Evolutionary conservation across 2,888 invertebrate genomes (phyloP), one percentile per base, ranked within the genome.

Genomic region (Margaritifera margaritifera): DNA sequence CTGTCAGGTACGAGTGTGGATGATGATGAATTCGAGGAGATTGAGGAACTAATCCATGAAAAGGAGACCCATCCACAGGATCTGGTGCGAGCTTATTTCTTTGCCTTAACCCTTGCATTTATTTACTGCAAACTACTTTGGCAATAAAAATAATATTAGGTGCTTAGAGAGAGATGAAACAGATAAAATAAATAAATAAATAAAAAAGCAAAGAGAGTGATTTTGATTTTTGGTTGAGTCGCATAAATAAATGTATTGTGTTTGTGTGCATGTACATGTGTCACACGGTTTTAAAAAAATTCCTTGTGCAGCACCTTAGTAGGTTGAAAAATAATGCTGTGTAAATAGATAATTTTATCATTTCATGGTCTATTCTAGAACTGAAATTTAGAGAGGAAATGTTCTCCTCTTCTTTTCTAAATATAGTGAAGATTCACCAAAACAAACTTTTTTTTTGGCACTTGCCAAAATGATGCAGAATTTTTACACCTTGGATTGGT

Each of bases 51-150:
- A 19, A 80, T 88, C 42, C 81, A 83, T 55, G 87, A 86, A 67
- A 87, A 93, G 61, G 93, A 94, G 84, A 91, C 83, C 59, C 88
- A 90, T 68, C 90, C 88, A 8, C 85, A 87, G 69, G 88, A 90
- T 73, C 71, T 90, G 85, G 90, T 90, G 80, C 69, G 79, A 56
- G 74, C 52, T n/a, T 22, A 24, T n/a, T 22, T 55, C 6, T 55
- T 55, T 22, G 20, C 24, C 8, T 24, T 24, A 55, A 18, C 55
- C 15, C 11, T 24, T 55, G 55, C 24, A 55, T n/a, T 20, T 55
- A 4, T 15, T 18, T 53, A 53, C 15, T 15, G 19, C 53, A 53
- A 53, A 55, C 42, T 18, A 1, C 15, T 57, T n/a, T n/a, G 22
- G 22, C 57, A 57, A 60, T 19, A 19, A 60, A 6, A 25, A 60